Base-by-base conservation (phyloP, 2,797 vertebrate genomes). In the Microchirus variegatus region DNA sequence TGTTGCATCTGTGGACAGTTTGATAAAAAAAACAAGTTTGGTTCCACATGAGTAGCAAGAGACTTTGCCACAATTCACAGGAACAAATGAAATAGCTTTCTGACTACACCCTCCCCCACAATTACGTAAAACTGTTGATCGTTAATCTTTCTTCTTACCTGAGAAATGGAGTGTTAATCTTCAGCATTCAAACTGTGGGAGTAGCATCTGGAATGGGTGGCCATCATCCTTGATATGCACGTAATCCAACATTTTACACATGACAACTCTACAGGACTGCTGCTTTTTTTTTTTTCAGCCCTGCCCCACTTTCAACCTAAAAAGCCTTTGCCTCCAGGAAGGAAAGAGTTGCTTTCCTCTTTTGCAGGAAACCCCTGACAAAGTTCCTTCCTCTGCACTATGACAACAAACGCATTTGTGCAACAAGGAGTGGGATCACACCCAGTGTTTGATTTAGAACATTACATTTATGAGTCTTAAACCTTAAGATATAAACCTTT, bases 291-390 rank as follows among this genome's bases (percentile, higher is more conserved):
- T 53, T 50, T 79, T 42, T 42, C 73, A 84, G 58, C 63, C 17
- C 22, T 56, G 76, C 77, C 55, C 66, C 80, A 81, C 77, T 85
- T 75, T 83, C 81, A 90, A 81, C 77, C 85, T 79, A 81, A 87
- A 91, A 92, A 86, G 15, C 89, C 84, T 91, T 93, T 92, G 86
- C 80, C 87, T 91, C 87, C 89, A 90, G 84, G 68, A 75, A 89
- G 90, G 83, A 89, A 90, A 81, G 64, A 67, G 65, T 75, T 64
- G 78, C 81, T 86, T 94, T 95, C 89, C 90, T 89, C 84, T 90
- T 78, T 70, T 68, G 86, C 75, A 80, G 91, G 94, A 96, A 96
- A 94, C 88, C 86, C 75, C 85, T 91, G 88, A 90, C 87, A 78
- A 87, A 87, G 86, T 81, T 91, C 91, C 94, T 96, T 96, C 93